Conservation (phyloP, 2,888 invertebrate species). For the Toxonevra muliebris region DNA sequence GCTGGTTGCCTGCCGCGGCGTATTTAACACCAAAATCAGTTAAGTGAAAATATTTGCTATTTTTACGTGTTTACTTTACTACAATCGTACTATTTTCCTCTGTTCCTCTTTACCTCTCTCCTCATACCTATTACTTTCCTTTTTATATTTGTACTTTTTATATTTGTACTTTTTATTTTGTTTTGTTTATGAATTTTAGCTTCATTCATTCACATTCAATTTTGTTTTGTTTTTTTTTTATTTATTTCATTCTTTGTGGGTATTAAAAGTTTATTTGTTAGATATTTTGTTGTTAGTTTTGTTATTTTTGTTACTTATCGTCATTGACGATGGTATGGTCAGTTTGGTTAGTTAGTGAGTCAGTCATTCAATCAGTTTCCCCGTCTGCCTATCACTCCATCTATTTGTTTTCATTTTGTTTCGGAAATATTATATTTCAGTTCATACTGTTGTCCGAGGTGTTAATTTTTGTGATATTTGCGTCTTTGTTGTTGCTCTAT, state of each 20-base stretch:
- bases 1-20: constrained; percentile 12
- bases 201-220: constrained; percentile 10
- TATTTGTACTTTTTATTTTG: constrained; percentile 3
- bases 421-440: no score
- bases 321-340: neutral
- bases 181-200: constrained; percentile 19
- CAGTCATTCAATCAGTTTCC: no score
- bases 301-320: constrained; percentile 5
- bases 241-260: constrained; percentile 3
- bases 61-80: neutral
- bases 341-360: no score
- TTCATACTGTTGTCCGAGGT: no score
- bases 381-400: no score
- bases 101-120: neutral
- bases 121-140: neutral
- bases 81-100: neutral
- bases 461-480: no score
- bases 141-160: constrained; percentile 3
- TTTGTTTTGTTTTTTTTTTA: neutral
- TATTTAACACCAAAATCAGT: constrained; percentile 31
- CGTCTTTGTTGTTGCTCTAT: no score
- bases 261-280: neutral
- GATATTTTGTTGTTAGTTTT: constrained; percentile 4
- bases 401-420: no score
- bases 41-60: constrained; percentile 33